These are phyloP conservation scores for Lasioglossum baleicum DNA, from an alignment of 1,140 invertebrate species.

Conservation along the genomic window DNA sequence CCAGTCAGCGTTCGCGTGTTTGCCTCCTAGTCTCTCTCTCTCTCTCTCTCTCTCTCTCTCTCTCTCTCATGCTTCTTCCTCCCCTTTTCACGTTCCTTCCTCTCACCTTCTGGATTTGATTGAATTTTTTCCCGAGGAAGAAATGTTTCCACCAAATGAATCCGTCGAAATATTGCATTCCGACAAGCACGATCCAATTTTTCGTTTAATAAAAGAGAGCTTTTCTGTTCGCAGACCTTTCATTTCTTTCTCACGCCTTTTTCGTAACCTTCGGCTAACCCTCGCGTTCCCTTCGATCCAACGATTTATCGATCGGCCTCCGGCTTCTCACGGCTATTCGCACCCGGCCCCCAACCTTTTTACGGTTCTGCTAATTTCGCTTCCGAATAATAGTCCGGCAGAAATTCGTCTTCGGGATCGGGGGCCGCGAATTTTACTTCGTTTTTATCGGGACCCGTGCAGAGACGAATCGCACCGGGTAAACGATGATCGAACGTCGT, in stretches of 20 bases:
- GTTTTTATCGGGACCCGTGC: background rate
- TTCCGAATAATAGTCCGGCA: background rate
- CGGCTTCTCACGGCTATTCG: background rate
- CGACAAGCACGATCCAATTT: slow-evolving; percentile 77
- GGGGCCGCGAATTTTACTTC: background rate
- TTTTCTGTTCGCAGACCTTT: slow-evolving; percentile 64
- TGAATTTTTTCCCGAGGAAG: slow-evolving; percentile 79
- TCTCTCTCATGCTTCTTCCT: slow-evolving; percentile 36
- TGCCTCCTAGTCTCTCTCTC: slow-evolving; percentile 30
- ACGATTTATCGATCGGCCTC: slow-evolving; percentile 51
- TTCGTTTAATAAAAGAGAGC: slow-evolving; percentile 78
- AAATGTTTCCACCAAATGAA: slow-evolving; percentile 81
- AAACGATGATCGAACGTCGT: too few species aligned
- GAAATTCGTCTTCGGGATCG: background rate
- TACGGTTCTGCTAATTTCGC: background rate
- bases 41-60: slow-evolving; percentile 35
- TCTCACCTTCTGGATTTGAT: slow-evolving; percentile 79
- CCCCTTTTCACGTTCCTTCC: slow-evolving; percentile 40
- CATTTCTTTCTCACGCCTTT: slow-evolving; percentile 47
- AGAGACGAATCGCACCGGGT: too few species aligned
- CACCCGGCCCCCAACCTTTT: background rate
- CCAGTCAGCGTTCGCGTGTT: slow-evolving; percentile 45
- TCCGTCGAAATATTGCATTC: slow-evolving; percentile 81
- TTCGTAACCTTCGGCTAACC: slow-evolving; percentile 58
- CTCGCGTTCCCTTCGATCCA: slow-evolving; percentile 18